phyloP scores from a whole-genome alignment of 2,888 invertebrate genomes.

The Melipona bicolor region DNA sequence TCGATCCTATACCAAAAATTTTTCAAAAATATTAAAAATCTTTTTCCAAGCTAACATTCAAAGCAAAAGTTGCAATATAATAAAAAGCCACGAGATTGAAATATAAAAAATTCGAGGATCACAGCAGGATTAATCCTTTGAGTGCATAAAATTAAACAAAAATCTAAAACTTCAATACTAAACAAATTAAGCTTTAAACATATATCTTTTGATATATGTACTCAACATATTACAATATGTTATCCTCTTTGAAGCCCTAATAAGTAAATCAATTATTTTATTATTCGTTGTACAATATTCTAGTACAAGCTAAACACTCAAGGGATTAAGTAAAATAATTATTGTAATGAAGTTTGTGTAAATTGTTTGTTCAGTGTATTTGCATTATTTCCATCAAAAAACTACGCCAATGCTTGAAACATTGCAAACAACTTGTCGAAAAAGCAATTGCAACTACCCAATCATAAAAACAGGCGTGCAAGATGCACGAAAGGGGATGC shows the following conservation, averaged over 20 bases:
- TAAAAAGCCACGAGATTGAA: not conserved
- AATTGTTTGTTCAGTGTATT: not conserved
- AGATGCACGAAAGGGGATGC: constrained; percentile 33
- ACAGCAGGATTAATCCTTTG: not conserved
- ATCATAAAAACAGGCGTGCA: constrained; percentile 1
- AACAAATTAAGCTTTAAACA: too few relatives aligned
- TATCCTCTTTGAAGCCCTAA: too few relatives aligned
- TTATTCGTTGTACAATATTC: too few relatives aligned
- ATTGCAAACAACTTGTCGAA: not conserved
- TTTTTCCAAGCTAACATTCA: not conserved
- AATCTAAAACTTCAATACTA: too few relatives aligned
- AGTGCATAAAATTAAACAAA: too few relatives aligned
- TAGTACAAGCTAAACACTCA: too few relatives aligned
- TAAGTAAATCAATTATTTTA: too few relatives aligned
- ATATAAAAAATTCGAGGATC: not conserved
- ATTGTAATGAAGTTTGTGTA: not conserved
- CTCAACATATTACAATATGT: too few relatives aligned
- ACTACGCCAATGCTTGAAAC: not conserved
- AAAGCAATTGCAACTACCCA: not conserved
- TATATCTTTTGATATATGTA: too few relatives aligned
- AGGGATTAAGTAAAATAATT: too few relatives aligned
- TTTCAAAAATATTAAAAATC: not conserved
- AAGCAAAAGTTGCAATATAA: not conserved
- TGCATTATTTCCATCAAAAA: not conserved
- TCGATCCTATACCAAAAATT: too few relatives aligned